Evolutionary conservation across 1,140 invertebrate species (phyloP).

Genomic region (Caenorhabditis latens): DNA sequence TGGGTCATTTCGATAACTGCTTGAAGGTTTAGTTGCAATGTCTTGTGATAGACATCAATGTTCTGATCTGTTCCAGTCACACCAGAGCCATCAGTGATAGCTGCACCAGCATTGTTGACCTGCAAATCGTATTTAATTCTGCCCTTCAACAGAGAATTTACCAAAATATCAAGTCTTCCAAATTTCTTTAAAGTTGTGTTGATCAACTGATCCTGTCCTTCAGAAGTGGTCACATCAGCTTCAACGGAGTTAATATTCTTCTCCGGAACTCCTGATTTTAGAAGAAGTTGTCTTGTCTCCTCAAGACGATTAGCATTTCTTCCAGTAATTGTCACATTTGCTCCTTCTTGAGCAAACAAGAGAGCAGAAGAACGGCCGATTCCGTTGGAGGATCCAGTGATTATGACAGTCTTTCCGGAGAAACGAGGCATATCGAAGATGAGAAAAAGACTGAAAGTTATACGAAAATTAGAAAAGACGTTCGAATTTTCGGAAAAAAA

Average conservation of each 20-base stretch:
- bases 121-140: background rate
- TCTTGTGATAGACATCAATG: slow-evolving; percentile 81
- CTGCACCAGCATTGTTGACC: slow-evolving; percentile 70
- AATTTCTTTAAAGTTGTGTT: slow-evolving; percentile 68
- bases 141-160: background rate
- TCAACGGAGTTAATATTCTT: slow-evolving; percentile 45
- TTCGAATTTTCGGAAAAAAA: too few species aligned
- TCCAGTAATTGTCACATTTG: slow-evolving; percentile 83
- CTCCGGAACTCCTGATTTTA: slow-evolving; percentile 49
- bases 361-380: slow-evolving; percentile 86
- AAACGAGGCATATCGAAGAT: background rate
- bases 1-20: slow-evolving; percentile 86
- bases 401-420: background rate
- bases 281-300: background rate
- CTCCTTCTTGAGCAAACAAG: slow-evolving; percentile 84
- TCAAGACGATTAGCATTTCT: slow-evolving; percentile 81
- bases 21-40: slow-evolving; percentile 88
- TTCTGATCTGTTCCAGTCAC: slow-evolving; percentile 72
- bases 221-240: slow-evolving; percentile 61
- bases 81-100: background rate
- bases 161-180: slow-evolving; percentile 70
- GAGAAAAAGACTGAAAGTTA: too few species aligned
- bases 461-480: too few species aligned
- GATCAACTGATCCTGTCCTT: slow-evolving; percentile 61
- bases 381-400: slow-evolving; percentile 85